phyloP scores from a whole-genome alignment of 2,113 vertebrate species.

The Pangasianodon gigas region DNA sequence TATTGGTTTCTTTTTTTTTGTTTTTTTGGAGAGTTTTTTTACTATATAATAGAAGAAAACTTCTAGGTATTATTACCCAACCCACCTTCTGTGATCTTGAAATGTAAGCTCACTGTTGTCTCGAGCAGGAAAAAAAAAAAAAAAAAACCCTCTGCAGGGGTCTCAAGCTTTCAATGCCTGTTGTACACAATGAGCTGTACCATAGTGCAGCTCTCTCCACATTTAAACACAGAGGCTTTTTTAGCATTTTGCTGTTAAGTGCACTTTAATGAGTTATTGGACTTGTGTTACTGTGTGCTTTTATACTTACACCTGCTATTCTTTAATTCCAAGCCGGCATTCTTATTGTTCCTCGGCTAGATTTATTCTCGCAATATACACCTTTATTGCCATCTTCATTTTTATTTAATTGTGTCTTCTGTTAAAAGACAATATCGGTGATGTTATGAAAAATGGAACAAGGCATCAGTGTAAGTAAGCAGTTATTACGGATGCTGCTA shows the following conservation, averaged over 20 bases:
- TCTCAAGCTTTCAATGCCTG: not conserved
- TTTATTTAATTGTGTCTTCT: slow-evolving; percentile 28
- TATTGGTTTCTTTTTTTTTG: not conserved
- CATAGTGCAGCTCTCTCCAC: not conserved
- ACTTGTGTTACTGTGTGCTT: not conserved
- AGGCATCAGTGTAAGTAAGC: not conserved
- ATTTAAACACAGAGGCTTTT: not conserved
- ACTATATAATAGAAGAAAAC: not conserved
- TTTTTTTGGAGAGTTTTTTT: not conserved
- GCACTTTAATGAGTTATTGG: not conserved
- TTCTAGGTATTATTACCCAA: not conserved
- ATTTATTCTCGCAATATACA: not conserved
- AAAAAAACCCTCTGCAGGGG: not conserved
- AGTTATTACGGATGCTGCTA: not conserved
- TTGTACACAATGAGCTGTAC: not conserved
- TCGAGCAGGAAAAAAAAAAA: not conserved
- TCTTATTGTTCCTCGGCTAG: not conserved
- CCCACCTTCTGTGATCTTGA: not conserved
- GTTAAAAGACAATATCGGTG: not conserved
- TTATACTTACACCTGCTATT: not conserved
- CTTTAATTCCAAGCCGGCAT: not conserved
- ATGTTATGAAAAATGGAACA: slow-evolving; percentile 1
- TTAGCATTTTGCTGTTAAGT: not conserved
- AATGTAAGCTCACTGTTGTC: not conserved
- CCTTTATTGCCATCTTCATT: slow-evolving; percentile 10